Evolutionary conservation across 2,888 invertebrate species (phyloP), one percentile per base, ranked within the genome.

Genomic region (Leptinotarsa juncta): DNA sequence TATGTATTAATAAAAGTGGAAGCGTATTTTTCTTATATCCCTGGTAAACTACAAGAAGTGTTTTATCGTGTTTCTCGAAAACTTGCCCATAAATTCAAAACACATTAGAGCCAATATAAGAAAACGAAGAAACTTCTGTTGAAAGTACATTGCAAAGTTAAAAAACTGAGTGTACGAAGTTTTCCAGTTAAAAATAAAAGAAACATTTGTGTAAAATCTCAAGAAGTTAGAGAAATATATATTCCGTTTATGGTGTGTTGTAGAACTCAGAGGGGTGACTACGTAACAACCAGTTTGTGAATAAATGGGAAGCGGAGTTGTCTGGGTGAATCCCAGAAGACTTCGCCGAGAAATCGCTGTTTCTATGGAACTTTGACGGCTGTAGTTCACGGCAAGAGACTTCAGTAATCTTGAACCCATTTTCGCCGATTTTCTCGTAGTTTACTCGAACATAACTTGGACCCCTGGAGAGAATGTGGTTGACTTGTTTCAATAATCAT

Each of bases 311-410:
- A 57, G 18, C 57, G 3, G 23, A 69, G 69, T 48, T 57, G 53
- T 57, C 55, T 55, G 69, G 23, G 60, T 57, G 69, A 69, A 49
- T 69, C 69, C 69, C 69, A 20, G 57, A 69, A 69, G 69, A 57
- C 57, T 42, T 48, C 48, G 49, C 20, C 20, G 57, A 57, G 49
- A 49, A 69, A 60, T 69, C 57, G 20, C 57, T 57, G 69, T 69
- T 69, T 69, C 57, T 69, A 23, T 16, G 69, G 42, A 60, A 69
- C 20, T 69, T 69, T 26, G 48, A 20, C 57, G 57, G 55, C 57
- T 57, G 49, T 20, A 69, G 69, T 69, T 57, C 48, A 16, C 48
- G 69, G 57, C 23, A 57, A 20, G 42, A 26, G 18, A 42, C 14
- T 48, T 14, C 48, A 57, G 69, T 48, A 69, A 48, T 26, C 55